phyloP scores from a whole-genome alignment of 2,888 invertebrate species.

The Leptinotarsa peninsularis region DNA sequence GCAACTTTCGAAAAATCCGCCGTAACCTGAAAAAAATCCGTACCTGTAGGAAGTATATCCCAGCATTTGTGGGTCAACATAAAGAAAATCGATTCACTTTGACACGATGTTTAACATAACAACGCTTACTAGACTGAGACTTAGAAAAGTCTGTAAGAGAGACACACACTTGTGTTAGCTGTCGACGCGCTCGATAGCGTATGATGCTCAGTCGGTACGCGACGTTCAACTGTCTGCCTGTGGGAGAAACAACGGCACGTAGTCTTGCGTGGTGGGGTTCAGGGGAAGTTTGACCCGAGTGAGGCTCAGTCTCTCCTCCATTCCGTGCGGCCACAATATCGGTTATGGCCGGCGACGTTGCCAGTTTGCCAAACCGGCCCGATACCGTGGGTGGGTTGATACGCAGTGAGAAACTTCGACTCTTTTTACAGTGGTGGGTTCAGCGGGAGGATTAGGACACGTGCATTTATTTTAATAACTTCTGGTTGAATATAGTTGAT shows the following conservation, averaged over 20 bases:
- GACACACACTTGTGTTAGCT: conserved; percentile 23
- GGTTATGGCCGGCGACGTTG: conserved; percentile 66
- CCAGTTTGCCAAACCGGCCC: conserved; percentile 61
- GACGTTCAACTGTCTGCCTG: conserved; percentile 66
- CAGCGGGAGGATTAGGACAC: neutral
- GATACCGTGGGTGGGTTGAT: conserved; percentile 64
- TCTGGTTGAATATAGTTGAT: too few relatives aligned
- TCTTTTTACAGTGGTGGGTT: conserved; percentile 2
- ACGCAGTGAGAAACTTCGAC: conserved; percentile 17
- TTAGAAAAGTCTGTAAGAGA: conserved; percentile 22
- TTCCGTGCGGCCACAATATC: conserved; percentile 69
- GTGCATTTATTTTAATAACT: neutral
- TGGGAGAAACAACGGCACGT: conserved; percentile 74
- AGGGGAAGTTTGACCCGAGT: conserved; percentile 69
- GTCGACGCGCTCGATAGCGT: conserved; percentile 40
- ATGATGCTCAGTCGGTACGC: conserved; percentile 53
- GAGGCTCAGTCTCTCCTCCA: conserved; percentile 66
- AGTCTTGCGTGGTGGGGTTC: conserved; percentile 65
- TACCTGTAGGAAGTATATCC: conserved; percentile 77
- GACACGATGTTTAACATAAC: conserved; percentile 53
- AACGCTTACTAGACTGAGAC: conserved; percentile 33
- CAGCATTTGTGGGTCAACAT: conserved; percentile 75
- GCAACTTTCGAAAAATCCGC: conserved; percentile 27
- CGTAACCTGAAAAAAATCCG: conserved; percentile 38
- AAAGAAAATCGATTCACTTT: conserved; percentile 60